These are phyloP conservation scores for Rhabditophanes sp. DNA, from an alignment of 2,888 invertebrate species.

Conservation along the genomic window DNA sequence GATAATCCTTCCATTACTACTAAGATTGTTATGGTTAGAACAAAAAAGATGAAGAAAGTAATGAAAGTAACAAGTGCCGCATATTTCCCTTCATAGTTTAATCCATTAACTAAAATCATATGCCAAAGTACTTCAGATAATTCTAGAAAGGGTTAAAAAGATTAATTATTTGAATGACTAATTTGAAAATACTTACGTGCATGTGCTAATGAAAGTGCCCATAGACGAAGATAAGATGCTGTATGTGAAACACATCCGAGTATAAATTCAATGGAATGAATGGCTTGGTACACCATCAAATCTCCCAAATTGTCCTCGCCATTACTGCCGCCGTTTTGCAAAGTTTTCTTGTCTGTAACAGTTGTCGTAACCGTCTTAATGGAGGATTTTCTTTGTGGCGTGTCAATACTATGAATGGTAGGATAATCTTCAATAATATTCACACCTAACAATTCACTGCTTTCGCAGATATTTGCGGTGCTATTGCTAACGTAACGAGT, in stretches of 20 bases:
- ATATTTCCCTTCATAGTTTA: constrained; percentile 45
- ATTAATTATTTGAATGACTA: background rate
- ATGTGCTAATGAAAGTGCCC: constrained; percentile 44
- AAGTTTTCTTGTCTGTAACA: too few relatives aligned
- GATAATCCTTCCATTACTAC: constrained; percentile 43
- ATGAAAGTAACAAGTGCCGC: constrained; percentile 50
- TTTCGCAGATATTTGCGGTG: too few relatives aligned
- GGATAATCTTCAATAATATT: too few relatives aligned
- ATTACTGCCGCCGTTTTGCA: background rate
- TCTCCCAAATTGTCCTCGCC: constrained; percentile 45
- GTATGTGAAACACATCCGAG: constrained; percentile 44
- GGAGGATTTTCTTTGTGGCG: background rate
- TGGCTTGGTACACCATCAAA: constrained; percentile 42
- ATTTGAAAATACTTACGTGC: constrained; percentile 26
- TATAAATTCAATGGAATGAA: constrained; percentile 44
- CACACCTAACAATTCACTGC: constrained; percentile 1
- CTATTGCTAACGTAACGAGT: constrained; percentile 2
- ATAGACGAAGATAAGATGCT: constrained; percentile 43
- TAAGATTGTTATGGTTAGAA: constrained; percentile 36
- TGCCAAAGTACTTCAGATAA: constrained; percentile 71
- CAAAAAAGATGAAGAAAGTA: constrained; percentile 71
- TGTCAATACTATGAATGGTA: too few relatives aligned
- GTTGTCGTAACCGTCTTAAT: background rate
- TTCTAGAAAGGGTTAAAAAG: constrained; percentile 49
- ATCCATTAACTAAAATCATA: constrained; percentile 64